phyloP scores from a whole-genome alignment of 2,797 vertebrate genomes.

The Rachycentron canadum region DNA sequence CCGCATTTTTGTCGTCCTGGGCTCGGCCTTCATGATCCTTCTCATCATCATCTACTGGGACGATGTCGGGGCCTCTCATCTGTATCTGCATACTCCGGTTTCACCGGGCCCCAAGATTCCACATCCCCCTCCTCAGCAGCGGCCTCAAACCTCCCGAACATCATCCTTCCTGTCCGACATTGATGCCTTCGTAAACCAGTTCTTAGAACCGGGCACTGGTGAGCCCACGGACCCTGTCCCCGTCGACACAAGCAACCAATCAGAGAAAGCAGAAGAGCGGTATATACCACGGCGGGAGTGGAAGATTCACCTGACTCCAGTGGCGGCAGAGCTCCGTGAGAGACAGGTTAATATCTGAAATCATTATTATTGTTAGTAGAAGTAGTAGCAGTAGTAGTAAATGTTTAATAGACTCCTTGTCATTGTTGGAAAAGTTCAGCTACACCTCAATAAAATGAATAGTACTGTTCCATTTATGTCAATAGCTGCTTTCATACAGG shows the following conservation, averaged over 20 bases:
- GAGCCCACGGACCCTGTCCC: slow-evolving; percentile 81
- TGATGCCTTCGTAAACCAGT: slow-evolving; percentile 90
- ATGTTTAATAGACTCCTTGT: neutral
- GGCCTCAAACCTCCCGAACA: slow-evolving; percentile 53
- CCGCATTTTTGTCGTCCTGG: slow-evolving; percentile 91
- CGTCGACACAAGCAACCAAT: slow-evolving; percentile 80
- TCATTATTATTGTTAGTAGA: neutral
- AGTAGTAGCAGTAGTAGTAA: neutral
- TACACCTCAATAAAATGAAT: neutral
- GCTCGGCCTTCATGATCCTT: slow-evolving; percentile 94
- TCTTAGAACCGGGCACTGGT: slow-evolving; percentile 85
- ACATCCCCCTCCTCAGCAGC: slow-evolving; percentile 69
- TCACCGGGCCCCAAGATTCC: slow-evolving; percentile 86
- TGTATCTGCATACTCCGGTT: slow-evolving; percentile 90
- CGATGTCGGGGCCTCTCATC: slow-evolving; percentile 90
- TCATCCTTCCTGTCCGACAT: slow-evolving; percentile 86
- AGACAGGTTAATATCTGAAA: slow-evolving; percentile 69
- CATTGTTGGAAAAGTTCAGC: neutral
- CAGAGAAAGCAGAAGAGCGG: slow-evolving; percentile 83
- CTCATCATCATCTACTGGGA: slow-evolving; percentile 99
- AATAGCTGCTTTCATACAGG: neutral
- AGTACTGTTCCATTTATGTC: neutral
- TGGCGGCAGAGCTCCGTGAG: slow-evolving; percentile 83
- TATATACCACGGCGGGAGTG: slow-evolving; percentile 92
- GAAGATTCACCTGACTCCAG: slow-evolving; percentile 87